Base-by-base conservation (phyloP, 2,888 invertebrate genomes). In the Eumacrocentrus americanus region DNA sequence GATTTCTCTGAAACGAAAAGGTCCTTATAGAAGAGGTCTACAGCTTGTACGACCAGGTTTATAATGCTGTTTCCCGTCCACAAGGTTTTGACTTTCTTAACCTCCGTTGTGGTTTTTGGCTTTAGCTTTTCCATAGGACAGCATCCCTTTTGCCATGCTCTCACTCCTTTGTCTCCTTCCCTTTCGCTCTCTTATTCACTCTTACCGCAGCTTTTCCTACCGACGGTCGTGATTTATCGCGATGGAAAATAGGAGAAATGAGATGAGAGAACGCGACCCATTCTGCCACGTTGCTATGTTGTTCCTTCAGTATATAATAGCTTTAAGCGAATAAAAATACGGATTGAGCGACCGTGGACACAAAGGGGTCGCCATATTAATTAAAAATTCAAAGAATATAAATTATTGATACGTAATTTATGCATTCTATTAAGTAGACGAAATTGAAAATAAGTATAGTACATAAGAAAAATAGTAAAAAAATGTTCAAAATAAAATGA, bases 191-290 rank as follows among this genome's bases (percentile, higher is more conserved):
- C 60, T 64, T 50, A 50, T 65, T 65, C 66, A 62, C 61, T 64
- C 57, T 61, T 67, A 66, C 67, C 67, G 64, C 66, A 62, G 71
- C 72, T 73, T 73, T 72, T 76, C 73, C 75, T 34, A 42, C 23
- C 51, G 14, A 18, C 58, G 74, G 70, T 70, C 64, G 72, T 80
- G 79, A 79, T 80, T 80, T 80, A 80, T 80, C 65, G 73, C 76
- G 74, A 78, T 74, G 75, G 78, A 80, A 78, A 78, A 72, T 77
- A 78, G 72, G 76, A 78, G 77, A 77, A 78, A 78, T 76, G 78
- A 79, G 78, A 77, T 73, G 75, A 74, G 73, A 71, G 66, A 63
- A 54, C 55, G 52, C 54, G 38, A 29, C 5, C 29, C 29, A 29
- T 29, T 29, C 29, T 29, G 29, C 52, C 25, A 55, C 56, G 54